These are phyloP conservation scores for Trisateles emortualis DNA, from an alignment of 2,888 invertebrate genomes.

Conservation along the genomic window DNA sequence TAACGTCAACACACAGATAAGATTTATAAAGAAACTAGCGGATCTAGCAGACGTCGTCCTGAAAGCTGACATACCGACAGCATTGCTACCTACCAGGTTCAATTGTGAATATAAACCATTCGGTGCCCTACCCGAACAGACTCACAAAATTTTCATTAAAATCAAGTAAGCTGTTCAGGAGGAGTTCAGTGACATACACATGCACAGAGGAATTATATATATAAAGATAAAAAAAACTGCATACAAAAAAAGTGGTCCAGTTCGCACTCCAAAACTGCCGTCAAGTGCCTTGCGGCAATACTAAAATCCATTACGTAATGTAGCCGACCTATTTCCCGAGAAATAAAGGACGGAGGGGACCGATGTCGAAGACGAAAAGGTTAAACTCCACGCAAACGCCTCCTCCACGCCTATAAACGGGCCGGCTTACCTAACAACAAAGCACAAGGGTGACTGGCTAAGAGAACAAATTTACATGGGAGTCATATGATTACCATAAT, in stretches of 20 bases:
- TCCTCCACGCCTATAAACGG: slow-evolving; percentile 47
- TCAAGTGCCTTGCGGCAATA: slow-evolving; percentile 50
- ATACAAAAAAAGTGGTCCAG: slow-evolving; percentile 46
- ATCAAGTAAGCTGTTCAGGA: no score
- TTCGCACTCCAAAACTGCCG: slow-evolving; percentile 45
- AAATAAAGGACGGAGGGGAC: slow-evolving; percentile 42
- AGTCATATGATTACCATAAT: slow-evolving; percentile 49
- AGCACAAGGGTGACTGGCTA: slow-evolving; percentile 44
- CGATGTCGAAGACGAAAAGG: slow-evolving; percentile 62
- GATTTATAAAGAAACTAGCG: no score
- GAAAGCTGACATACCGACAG: no score
- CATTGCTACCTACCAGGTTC: no score
- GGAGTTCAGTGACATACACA: no score
- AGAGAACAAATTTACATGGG: slow-evolving; percentile 54
- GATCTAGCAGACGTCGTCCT: no score
- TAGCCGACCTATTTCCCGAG: slow-evolving; percentile 62
- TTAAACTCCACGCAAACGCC: slow-evolving; percentile 65
- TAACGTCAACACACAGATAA: no score
- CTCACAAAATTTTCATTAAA: no score
- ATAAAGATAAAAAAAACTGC: no score
- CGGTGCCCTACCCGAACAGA: no score
- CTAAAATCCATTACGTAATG: slow-evolving; percentile 67
- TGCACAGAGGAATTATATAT: no score
- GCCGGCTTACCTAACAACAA: slow-evolving; percentile 46
- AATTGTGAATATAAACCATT: no score